Evolutionary conservation across 2,888 invertebrate genomes (phyloP).

Genomic region (Heliconius cydno): DNA sequence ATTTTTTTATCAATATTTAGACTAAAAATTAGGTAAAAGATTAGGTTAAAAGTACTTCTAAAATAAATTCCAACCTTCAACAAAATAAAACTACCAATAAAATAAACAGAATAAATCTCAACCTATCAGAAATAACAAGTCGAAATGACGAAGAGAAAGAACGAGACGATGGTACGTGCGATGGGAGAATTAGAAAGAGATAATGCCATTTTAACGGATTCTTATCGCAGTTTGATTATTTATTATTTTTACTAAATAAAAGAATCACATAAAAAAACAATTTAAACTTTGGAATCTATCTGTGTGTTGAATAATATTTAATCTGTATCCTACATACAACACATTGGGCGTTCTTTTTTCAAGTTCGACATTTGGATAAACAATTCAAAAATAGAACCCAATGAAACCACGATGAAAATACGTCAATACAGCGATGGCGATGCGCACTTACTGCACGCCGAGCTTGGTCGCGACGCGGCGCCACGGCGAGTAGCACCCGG

Average conservation of each 20-base stretch:
- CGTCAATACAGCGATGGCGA: slow-evolving; percentile 38
- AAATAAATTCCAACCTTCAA: slow-evolving; percentile 48
- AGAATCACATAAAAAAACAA: not conserved
- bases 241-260: not conserved
- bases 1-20: not conserved
- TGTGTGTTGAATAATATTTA: not conserved
- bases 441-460: slow-evolving; percentile 94
- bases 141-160: slow-evolving; percentile 48
- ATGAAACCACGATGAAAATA: slow-evolving; percentile 46
- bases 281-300: not conserved
- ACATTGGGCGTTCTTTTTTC: not conserved
- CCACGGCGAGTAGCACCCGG: slow-evolving; percentile 95
- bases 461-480: slow-evolving; percentile 96
- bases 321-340: not conserved
- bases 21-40: not conserved
- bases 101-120: slow-evolving; percentile 45
- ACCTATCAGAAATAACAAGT: slow-evolving; percentile 48
- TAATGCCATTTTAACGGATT: slow-evolving; percentile 46
- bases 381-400: not conserved
- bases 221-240: slow-evolving; percentile 40
- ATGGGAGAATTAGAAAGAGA: slow-evolving; percentile 60
- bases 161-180: slow-evolving; percentile 54
- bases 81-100: slow-evolving; percentile 52
- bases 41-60: slow-evolving; percentile 50
- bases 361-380: not conserved